Conservation (phyloP, 2,113 vertebrate species). For the Elanus axillaris region DNA sequence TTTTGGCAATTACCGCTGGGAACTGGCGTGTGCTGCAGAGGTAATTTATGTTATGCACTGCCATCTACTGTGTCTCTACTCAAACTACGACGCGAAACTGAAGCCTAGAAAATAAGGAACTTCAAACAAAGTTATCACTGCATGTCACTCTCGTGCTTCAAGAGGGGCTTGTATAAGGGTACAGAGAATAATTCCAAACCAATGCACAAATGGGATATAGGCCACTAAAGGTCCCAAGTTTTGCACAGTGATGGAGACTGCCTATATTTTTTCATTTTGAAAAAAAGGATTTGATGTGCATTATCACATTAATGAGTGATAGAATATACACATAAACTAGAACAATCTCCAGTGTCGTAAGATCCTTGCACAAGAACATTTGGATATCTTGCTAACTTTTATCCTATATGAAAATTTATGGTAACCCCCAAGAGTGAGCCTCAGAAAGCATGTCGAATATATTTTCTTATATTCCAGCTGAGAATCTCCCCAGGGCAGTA, state of each 20-base stretch:
- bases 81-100: conserved; percentile 5
- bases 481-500: neutral
- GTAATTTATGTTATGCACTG: conserved; percentile 59
- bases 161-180: neutral
- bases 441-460: neutral
- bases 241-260: neutral
- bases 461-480: neutral
- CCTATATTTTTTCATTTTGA: neutral
- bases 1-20: neutral
- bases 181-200: neutral
- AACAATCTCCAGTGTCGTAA: neutral
- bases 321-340: neutral
- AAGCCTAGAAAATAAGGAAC: neutral
- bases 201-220: neutral
- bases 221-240: neutral
- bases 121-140: neutral
- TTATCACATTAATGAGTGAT: neutral
- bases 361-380: neutral
- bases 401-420: neutral
- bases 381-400: neutral
- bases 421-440: neutral
- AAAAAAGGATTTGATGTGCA: neutral
- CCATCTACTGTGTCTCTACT: conserved; percentile 71
- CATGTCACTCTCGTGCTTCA: neutral
- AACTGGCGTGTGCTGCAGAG: neutral